Evolutionary conservation across 2,113 vertebrate species (phyloP).

Genomic region (Callionymus lyra): DNA sequence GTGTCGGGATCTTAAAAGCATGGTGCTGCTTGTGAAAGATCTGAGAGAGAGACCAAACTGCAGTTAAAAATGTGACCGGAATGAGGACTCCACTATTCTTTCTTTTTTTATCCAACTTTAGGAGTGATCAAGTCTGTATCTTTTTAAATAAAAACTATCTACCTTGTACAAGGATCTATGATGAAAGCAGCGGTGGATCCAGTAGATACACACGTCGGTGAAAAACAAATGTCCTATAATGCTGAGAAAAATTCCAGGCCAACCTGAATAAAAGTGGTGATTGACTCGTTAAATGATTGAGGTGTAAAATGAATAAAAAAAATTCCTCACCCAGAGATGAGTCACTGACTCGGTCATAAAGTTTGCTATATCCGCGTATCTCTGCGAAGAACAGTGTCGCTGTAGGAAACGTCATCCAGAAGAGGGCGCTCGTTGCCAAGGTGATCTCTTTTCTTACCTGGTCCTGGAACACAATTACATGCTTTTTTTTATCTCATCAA

Average conservation of each 20-base stretch:
- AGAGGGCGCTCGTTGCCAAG: constrained; percentile 67
- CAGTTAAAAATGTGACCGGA: neutral
- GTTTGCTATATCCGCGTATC: constrained; percentile 84
- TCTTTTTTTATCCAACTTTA: too few relatives aligned
- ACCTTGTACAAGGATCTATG: constrained; percentile 86
- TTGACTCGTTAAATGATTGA: neutral
- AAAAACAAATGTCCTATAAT: constrained; percentile 87
- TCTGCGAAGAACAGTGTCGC: constrained; percentile 80
- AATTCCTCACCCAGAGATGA: constrained; percentile 70
- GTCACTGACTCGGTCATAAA: constrained; percentile 73
- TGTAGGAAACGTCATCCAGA: constrained; percentile 85
- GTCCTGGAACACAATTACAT: too few relatives aligned
- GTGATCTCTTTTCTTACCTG: constrained; percentile 79
- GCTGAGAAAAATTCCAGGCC: constrained; percentile 72
- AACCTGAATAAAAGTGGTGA: constrained; percentile 61
- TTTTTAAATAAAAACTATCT: constrained; percentile 7
- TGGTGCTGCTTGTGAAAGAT: constrained; percentile 89
- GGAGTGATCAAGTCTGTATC: too few relatives aligned
- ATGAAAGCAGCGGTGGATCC: constrained; percentile 87
- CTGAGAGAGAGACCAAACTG: constrained; percentile 49
- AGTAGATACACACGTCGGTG: constrained; percentile 91
- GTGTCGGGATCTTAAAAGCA: constrained; percentile 81
- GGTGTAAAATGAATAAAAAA: neutral
- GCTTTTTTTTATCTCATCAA: too few relatives aligned
- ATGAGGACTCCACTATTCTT: neutral